Conservation (phyloP, 2,888 invertebrate species). For the Protonemura montana region DNA sequence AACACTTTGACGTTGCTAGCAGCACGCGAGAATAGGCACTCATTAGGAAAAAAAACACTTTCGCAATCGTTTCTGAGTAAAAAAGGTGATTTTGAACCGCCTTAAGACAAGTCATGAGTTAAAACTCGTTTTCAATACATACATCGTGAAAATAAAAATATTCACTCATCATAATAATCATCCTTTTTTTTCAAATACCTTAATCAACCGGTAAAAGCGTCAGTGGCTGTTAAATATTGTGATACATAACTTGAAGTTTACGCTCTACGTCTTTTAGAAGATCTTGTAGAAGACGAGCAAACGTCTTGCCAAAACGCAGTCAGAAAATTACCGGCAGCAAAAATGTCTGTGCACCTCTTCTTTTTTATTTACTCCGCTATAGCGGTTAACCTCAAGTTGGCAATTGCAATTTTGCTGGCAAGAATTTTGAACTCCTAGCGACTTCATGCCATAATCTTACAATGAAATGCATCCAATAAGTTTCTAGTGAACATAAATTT, state of each 20-base stretch:
- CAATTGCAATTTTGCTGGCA: not conserved
- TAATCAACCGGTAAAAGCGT: slow-evolving; percentile 7
- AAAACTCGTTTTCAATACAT: not conserved
- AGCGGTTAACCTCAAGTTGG: not conserved
- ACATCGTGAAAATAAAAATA: slow-evolving; percentile 1
- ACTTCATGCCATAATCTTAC: no score
- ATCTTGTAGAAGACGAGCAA: not conserved
- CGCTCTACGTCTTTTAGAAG: no score
- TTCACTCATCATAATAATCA: not conserved
- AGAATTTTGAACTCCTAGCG: not conserved
- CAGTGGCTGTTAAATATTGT: not conserved
- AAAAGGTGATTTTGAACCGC: not conserved
- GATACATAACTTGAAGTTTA: not conserved
- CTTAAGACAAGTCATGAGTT: not conserved
- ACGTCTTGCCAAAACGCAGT: not conserved
- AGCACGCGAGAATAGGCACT: not conserved
- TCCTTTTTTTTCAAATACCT: slow-evolving; percentile 3
- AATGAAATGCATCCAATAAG: no score
- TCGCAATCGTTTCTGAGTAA: not conserved
- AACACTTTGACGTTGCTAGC: no score
- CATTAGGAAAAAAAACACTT: not conserved
- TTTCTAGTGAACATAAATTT: no score
- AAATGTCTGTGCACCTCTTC: not conserved
- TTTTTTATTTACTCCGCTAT: not conserved
- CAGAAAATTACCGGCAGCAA: not conserved